Base-by-base conservation (phyloP, 2,113 vertebrate genomes). In the Furnarius figulus region DNA sequence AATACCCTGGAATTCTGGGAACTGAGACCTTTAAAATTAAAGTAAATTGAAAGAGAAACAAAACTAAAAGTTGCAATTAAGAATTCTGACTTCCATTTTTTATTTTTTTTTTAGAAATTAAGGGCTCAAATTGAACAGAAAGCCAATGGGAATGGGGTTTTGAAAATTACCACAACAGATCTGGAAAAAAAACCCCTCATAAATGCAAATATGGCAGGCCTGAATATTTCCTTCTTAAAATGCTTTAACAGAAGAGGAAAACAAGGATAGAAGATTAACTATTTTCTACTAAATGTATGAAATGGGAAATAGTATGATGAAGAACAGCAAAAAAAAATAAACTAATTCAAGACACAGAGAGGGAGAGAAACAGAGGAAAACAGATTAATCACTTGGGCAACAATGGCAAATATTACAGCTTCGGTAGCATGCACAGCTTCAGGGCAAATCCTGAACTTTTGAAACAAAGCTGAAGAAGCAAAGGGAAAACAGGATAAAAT, bases 11-110 rank as follows among this genome's bases (percentile, higher is more conserved):
- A 56, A 87, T 94, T 94, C 77, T 91, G 81, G 56, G 53, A 89
- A 82, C 49, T 1, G 0, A 78, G 66, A 87, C 87, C 25, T 61
- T 70, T 85, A 58, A 79, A 85, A 56, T 79, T 56, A 83, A 87
- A 92, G 66, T 77, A 75, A 92, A 74, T 33, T 53, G 55, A 85
- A 94, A 84, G 44, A 94, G 46, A 94, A 94, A 62, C 25, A 88
- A 27, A 93, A 53, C 15, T 80, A 88, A 95, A 73, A 25, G 24
- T 76, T 68, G 20, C 24, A 82, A 85, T 76, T 93, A 91, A 83
- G 78, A 31, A 83, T 76, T 93, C 40, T 62, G 28, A 62, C 28
- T 83, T 87, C 40, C 31, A 83, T 77, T 42, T 37, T 37, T 37
- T 24, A 25, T 19, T 24, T 73, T 44, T 25, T 37, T 68, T n/a